phyloP scores from a whole-genome alignment of 2,888 invertebrate species.

The Boloria euphrosyne region DNA sequence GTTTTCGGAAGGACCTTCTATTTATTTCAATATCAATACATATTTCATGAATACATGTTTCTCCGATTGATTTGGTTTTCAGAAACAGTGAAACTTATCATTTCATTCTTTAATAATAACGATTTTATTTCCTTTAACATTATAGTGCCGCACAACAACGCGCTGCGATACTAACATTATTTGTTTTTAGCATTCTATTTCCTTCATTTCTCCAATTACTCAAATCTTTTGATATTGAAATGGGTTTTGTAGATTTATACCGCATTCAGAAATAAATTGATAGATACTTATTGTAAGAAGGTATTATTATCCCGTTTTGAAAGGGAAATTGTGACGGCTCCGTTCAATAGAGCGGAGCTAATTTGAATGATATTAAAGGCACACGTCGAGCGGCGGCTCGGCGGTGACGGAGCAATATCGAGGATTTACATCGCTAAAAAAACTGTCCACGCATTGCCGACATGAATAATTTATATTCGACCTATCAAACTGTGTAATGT shows the following conservation, averaged over 20 bases:
- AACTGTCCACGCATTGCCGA: slow-evolving; percentile 32
- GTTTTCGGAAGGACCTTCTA: too few species aligned
- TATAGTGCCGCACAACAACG: slow-evolving; percentile 8
- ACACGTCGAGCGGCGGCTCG: slow-evolving; percentile 27
- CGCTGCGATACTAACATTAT: neutral
- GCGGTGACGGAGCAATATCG: slow-evolving; percentile 38
- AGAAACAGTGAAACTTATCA: too few species aligned
- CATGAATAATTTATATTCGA: slow-evolving; percentile 47
- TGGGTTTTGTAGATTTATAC: slow-evolving; percentile 8
- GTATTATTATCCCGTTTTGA: slow-evolving; percentile 23
- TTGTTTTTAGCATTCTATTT: too few species aligned
- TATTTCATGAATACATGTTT: too few species aligned
- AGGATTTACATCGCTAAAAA: slow-evolving; percentile 34
- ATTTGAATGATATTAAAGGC: slow-evolving; percentile 39
- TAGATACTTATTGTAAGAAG: slow-evolving; percentile 22
- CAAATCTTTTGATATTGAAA: too few species aligned
- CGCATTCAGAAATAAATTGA: slow-evolving; percentile 16
- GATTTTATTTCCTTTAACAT: slow-evolving; percentile 1
- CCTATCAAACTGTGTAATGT: slow-evolving; percentile 40
- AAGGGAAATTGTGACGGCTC: slow-evolving; percentile 21
- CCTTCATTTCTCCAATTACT: neutral
- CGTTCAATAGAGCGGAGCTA: slow-evolving; percentile 33
- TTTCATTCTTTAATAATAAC: neutral
- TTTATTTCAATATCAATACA: too few species aligned
- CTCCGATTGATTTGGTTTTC: too few species aligned